Evolutionary conservation across 2,113 vertebrate genomes (phyloP), one percentile per base, ranked within the genome.

Genomic region (Siphamia tubifer): DNA sequence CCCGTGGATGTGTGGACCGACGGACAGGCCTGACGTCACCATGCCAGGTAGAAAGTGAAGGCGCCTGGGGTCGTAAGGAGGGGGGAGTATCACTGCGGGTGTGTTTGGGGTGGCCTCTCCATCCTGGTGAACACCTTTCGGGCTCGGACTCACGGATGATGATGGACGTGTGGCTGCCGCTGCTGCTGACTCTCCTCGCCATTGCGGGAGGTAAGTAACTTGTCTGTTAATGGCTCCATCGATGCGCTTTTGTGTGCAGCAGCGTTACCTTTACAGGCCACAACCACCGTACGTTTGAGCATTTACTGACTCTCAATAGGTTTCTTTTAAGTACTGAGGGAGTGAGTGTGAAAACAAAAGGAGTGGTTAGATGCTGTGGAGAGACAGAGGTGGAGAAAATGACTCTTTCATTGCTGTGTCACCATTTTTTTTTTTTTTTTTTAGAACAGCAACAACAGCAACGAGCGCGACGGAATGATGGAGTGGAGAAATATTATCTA

Each of bases 181-280:
- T 80, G n/a, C n/a, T n/a, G 74, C 64, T 91, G 68, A 84, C 73
- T 53, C 69, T 93, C 52, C 86, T 93, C 90, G 87, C 90, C 89
- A 89, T 89, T 79, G 88, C 81, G 61, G 80, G 89, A 89, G 89
- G 92, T 93, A 84, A 93, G 92, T 89, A 76, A 79, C 62, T 71
- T 68, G 43, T 74, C 61, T 48, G 6, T 8, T 56, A 63, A 75
- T 43, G 72, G 39, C 63, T 85, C 58, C 70, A 56, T 83, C 64
- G 70, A 76, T 45, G 70, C 56, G 49, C 69, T 31, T 42, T 47
- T 60, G 63, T 61, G 38, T 15, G 31, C 58, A 19, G n/a, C n/a
- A n/a, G 68, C 30, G 39, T 34, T 68, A 76, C 73, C 56, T 77
- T 38, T 36, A 12, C 0, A 53, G 62, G 60, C 60, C 63, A 42